phyloP scores from a whole-genome alignment of 2,888 invertebrate genomes.

The Dromius quadrimaculatus region DNA sequence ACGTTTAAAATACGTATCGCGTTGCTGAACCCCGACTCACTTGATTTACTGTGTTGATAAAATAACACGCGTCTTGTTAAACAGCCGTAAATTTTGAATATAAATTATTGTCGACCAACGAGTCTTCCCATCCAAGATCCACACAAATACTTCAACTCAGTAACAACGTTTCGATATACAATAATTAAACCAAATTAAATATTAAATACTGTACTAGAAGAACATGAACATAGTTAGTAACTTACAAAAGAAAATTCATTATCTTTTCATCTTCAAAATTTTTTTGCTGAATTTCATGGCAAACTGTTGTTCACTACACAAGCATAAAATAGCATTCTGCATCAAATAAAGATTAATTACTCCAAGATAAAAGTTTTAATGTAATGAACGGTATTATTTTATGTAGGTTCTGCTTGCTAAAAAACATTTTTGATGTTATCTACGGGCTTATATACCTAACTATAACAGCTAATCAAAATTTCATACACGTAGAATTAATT shows the following conservation, averaged over 20 bases:
- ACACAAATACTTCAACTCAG: too few species aligned
- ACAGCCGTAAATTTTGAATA: conserved; percentile 45
- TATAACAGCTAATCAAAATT: conserved; percentile 36
- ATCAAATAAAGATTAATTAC: conserved; percentile 44
- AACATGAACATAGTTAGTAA: too few species aligned
- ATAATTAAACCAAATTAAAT: too few species aligned
- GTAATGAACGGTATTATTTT: conserved; percentile 40
- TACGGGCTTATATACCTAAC: conserved; percentile 11
- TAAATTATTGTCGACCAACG: conserved; percentile 39
- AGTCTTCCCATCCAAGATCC: too few species aligned
- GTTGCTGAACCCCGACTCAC: conserved; percentile 6
- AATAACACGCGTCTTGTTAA: conserved; percentile 47
- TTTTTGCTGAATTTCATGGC: conserved; percentile 24
- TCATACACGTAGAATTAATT: conserved; percentile 40
- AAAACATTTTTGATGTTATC: conserved; percentile 36
- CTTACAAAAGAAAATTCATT: too few species aligned
- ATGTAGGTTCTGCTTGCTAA: conserved; percentile 27
- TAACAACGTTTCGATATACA: too few species aligned
- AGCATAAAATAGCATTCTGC: conserved; percentile 30
- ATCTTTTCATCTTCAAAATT: neutral
- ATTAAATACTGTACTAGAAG: too few species aligned
- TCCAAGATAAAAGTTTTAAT: conserved; percentile 34
- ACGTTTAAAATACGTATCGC: conserved; percentile 43
- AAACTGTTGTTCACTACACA: conserved; percentile 4
- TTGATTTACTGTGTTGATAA: conserved; percentile 46